These are phyloP conservation scores for Drosophila monieri DNA, from an alignment of 2,888 invertebrate genomes.

Conservation along the genomic window DNA sequence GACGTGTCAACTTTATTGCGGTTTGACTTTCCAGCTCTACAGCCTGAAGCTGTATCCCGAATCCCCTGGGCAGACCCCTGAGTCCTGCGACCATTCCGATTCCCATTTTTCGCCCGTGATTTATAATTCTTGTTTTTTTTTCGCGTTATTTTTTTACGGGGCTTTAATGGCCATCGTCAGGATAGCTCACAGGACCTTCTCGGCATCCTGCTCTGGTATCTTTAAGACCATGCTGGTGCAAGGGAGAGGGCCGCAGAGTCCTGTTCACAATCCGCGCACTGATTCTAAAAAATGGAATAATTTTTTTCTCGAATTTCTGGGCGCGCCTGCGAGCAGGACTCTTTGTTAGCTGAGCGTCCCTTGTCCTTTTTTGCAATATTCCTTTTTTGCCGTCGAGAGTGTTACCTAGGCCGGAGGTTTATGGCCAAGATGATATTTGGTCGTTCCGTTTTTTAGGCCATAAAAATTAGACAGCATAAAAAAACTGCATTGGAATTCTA, in stretches of 20 bases:
- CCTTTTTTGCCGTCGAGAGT: constrained; percentile 41
- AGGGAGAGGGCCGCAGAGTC: constrained; percentile 1
- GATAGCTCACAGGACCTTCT: constrained; percentile 53
- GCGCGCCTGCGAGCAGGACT: constrained; percentile 26
- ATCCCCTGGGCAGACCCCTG: constrained; percentile 1
- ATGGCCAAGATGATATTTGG: constrained; percentile 73
- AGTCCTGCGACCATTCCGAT: background rate
- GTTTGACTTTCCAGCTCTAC: constrained; percentile 71
- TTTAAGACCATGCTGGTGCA: background rate
- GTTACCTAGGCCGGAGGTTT: constrained; percentile 47
- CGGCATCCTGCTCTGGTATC: constrained; percentile 22
- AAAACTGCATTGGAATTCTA: constrained; percentile 81
- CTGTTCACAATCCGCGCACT: constrained; percentile 73
- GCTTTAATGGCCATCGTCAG: constrained; percentile 72
- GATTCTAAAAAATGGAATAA: constrained; percentile 83
- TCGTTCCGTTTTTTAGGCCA: constrained; percentile 76
- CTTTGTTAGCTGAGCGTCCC: constrained; percentile 19
- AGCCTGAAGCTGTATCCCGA: constrained; percentile 10
- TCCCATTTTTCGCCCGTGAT: constrained; percentile 59
- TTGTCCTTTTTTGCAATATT: constrained; percentile 36
- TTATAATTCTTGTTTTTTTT: constrained; percentile 75
- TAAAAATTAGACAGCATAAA: constrained; percentile 77
- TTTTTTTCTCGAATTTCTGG: constrained; percentile 72
- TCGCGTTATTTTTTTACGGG: constrained; percentile 72
- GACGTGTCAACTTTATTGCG: constrained; percentile 76